Conservation (phyloP, 1,140 invertebrate species). For the Drosophila dunni region DNA sequence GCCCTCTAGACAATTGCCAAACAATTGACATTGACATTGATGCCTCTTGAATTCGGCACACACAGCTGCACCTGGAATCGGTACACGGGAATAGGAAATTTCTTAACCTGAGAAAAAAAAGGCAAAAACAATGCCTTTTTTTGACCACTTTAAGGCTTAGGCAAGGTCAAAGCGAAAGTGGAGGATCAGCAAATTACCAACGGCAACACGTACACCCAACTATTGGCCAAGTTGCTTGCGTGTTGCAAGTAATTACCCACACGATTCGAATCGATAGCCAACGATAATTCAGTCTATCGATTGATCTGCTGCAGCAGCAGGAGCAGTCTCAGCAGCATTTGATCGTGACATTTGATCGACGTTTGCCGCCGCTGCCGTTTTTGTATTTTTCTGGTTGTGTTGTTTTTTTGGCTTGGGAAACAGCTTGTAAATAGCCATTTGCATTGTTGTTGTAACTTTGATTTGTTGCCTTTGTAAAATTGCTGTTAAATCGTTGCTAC, state of each 20-base stretch:
- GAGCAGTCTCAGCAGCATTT: conserved; percentile 45
- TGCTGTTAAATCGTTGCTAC: conserved; percentile 30
- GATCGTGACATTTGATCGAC: conserved; percentile 81
- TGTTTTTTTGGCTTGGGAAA: conserved; percentile 19
- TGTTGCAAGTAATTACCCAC: conserved; percentile 65
- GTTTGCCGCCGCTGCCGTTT: conserved; percentile 78
- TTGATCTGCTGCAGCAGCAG: conserved; percentile 62
- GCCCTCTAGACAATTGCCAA: conserved; percentile 59
- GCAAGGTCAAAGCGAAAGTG: conserved; percentile 70
- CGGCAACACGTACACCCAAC: conserved; percentile 18
- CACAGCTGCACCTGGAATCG: conserved; percentile 33
- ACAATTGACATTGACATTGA: conserved; percentile 61
- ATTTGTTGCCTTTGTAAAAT: conserved; percentile 11
- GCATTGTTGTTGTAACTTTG: conserved; percentile 20
- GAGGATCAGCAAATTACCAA: conserved; percentile 25
- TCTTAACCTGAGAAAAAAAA: too few species aligned
- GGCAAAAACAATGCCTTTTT: conserved; percentile 39
- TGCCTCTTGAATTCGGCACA: conserved; percentile 24
- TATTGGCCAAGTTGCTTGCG: conserved; percentile 52
- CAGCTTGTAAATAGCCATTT: conserved; percentile 13
- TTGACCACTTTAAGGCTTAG: conserved; percentile 38
- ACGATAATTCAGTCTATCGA: conserved; percentile 43
- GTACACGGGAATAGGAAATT: conserved; percentile 1
- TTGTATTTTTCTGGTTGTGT: too few species aligned
- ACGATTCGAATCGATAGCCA: conserved; percentile 40